Percentiles rank a stretch among this genome's conserved stretches.
phyloP scores from a whole-genome alignment of 2,113 vertebrate species.

The Lophura nycthemera region DNA sequence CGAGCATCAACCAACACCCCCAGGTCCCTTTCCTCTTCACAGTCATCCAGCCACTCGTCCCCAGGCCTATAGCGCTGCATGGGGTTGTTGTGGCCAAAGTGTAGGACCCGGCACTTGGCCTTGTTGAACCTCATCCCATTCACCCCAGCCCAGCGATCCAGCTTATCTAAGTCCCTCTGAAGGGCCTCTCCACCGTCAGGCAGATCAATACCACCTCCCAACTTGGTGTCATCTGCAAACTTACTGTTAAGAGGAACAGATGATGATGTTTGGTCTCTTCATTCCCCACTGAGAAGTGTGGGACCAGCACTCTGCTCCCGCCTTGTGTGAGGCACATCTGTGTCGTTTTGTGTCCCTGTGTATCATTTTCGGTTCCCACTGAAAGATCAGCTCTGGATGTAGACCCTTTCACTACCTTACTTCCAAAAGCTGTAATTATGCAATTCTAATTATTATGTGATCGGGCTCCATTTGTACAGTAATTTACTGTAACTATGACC shows the following conservation, averaged over 20 bases:
- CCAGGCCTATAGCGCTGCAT: no score
- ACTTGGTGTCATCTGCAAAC: no score
- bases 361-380: background rate
- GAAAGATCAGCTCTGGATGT: background rate
- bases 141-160: no score
- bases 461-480: constrained; percentile 32
- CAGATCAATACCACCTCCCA: no score
- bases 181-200: no score
- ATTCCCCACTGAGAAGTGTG: background rate
- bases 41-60: no score
- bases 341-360: background rate
- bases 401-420: background rate
- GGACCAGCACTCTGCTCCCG: fast-evolving
- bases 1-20: no score
- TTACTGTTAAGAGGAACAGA: background rate
- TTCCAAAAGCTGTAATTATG: background rate
- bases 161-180: no score
- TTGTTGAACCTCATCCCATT: no score
- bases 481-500: constrained; percentile 57
- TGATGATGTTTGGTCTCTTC: background rate
- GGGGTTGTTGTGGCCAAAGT: no score
- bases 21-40: no score
- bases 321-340: background rate
- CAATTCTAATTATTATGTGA: background rate
- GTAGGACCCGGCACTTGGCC: no score